Base-by-base conservation (phyloP, 2,888 invertebrate genomes). In the Lottia scabra region DNA sequence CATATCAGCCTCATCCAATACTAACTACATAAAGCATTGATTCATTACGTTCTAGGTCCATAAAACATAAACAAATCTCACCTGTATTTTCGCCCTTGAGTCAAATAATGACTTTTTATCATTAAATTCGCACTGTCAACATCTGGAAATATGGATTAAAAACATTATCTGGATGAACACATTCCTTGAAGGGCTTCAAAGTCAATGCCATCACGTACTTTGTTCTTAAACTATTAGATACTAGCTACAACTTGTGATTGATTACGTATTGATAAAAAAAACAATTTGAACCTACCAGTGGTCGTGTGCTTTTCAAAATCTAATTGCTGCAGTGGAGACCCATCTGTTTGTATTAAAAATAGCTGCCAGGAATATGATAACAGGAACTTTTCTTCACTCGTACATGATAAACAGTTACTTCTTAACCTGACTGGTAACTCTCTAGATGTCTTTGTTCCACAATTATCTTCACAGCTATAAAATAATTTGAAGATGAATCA, bases 391-490 rank as follows among this genome's bases (percentile, higher is more conserved):
- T 65, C 63, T 8, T 63, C 8, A 6, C 6, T 13, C 5, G 62
- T 46, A 65, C 78, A 78, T 8, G 69, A 68, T 6, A 45, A 23
- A 56, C 78, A 78, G 3, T 65, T 45, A 27, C 72, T 74, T 48
- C 71, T 71, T 19, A 74, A n/a, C 30, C 72, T 65, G 13, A 74
- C 23, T 23, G 72, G 68, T 44, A 30, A 16, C 8, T 64, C 46
- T 13, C 68, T 26, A 30, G 67, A 70, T 10, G 73, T 64, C 30
- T 46, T 65, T 26, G 46, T 48, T 10, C 62, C 48, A 67, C 75
- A 75, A 68, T 78, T 78, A 44, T 71, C 63, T 13, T 70, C 62
- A 73, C 74, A 74, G 27, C 78, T 78, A 26, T 12, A 73, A 62
- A 44, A 30, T 38, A 38, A 38, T 38, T 8, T 38, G 10, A 38